Evolutionary conservation across 2,888 invertebrate species (phyloP).

Genomic region (Drosophila pegasa): DNA sequence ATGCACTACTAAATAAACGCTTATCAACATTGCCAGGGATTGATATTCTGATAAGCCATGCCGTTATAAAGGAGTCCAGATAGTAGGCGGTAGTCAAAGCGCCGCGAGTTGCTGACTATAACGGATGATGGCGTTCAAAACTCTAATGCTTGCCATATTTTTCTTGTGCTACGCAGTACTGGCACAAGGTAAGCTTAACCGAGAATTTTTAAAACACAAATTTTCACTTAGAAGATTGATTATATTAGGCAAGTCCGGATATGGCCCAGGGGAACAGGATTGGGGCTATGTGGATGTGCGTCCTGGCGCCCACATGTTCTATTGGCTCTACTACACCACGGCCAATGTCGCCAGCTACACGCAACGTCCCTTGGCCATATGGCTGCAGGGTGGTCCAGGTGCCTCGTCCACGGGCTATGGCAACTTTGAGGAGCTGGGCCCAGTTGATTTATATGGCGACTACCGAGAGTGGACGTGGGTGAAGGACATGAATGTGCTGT

Average conservation of each 20-base stretch:
- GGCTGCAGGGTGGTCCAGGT: constrained; percentile 95
- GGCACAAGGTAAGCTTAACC: constrained; percentile 33
- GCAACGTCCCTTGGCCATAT: constrained; percentile 91
- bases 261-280: constrained; percentile 89
- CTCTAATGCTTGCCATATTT: constrained; percentile 31
- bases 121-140: constrained; percentile 32
- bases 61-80: constrained; percentile 42
- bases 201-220: not conserved
- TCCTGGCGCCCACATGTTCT: constrained; percentile 92
- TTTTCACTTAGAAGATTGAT: not conserved
- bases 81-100: constrained; percentile 9
- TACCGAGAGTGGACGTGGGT: constrained; percentile 91
- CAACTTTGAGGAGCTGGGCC: constrained; percentile 93
- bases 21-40: constrained; percentile 7
- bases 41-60: constrained; percentile 40
- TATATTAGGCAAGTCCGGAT: constrained; percentile 84
- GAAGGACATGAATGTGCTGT: constrained; percentile 91
- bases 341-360: constrained; percentile 87
- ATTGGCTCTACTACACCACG: constrained; percentile 93
- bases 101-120: constrained; percentile 4
- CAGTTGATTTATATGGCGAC: constrained; percentile 88
- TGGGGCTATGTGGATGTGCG: constrained; percentile 91
- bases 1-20: constrained; percentile 1
- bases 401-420: constrained; percentile 92
- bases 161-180: constrained; percentile 38